A percentile compares a stretch with the other conserved stretches of the same genome.
These are phyloP conservation scores for Chelonus insularis DNA, from an alignment of 1,140 invertebrate genomes.

Conservation along the genomic window DNA sequence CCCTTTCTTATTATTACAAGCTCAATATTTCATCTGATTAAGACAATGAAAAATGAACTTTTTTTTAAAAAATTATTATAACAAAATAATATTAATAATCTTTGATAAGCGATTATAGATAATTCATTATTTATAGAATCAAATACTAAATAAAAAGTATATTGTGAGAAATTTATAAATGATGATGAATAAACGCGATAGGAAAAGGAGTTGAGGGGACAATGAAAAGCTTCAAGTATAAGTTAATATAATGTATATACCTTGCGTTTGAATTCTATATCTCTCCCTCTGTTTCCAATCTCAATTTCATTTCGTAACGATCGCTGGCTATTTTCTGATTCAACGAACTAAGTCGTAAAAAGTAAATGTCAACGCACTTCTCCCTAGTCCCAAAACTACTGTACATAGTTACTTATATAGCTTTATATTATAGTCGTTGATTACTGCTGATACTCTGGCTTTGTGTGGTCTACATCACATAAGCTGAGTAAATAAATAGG, in stretches of 20 bases:
- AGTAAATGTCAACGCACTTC: slow-evolving; percentile 6
- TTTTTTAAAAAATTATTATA: too few relatives aligned
- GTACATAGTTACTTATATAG: neutral
- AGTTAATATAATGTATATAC: neutral
- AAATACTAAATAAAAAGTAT: too few relatives aligned
- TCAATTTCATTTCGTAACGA: slow-evolving; percentile 28
- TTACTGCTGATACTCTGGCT: neutral
- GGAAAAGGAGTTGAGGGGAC: neutral
- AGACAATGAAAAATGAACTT: too few relatives aligned
- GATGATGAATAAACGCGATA: neutral
- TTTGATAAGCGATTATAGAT: too few relatives aligned
- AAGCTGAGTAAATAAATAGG: slow-evolving; percentile 3
- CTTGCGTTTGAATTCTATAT: slow-evolving; percentile 11
- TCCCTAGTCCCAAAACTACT: neutral
- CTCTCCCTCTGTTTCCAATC: slow-evolving; percentile 9
- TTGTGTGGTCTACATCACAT: slow-evolving; percentile 1
- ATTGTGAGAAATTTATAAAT: too few relatives aligned
- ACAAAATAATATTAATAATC: too few relatives aligned
- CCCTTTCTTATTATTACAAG: too few relatives aligned
- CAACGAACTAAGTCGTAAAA: slow-evolving; percentile 21
- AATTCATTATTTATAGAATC: too few relatives aligned
- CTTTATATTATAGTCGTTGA: neutral
- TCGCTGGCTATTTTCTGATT: slow-evolving; percentile 22
- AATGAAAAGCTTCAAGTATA: neutral
- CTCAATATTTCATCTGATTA: too few relatives aligned